Evolutionary conservation across 2,888 invertebrate genomes (phyloP), one percentile per base, ranked within the genome.

Genomic region (Lordiphosa fenestrarum): DNA sequence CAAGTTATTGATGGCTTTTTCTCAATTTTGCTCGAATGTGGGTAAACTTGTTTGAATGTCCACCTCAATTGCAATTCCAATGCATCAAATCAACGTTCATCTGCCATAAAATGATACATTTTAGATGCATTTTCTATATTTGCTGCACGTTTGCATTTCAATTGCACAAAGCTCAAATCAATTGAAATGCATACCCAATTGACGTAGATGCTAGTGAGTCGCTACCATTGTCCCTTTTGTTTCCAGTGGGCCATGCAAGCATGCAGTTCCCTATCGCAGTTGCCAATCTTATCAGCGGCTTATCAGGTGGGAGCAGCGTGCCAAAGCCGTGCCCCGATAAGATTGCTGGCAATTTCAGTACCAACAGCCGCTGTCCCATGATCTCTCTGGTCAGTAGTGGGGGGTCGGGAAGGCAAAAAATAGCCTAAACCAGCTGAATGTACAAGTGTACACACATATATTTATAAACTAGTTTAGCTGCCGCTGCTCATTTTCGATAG

Each of bases 261-360:
- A 30, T 13, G 15, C 12, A 30, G 41, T 13, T 10, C 2, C n/a
- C 19, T 48, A 15, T 44, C 21, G 7, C 7, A 19, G 38, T 35
- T 6, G 7, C 7, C 13, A 62, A 62, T 62, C 62, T 62, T 62
- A 62, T 62, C 53, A 44, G 25, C 2, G 10, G 39, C 62, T 62
- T 62, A 62, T 62, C 62, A 62, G 62, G n/a, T 49, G 48, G 49
- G 36, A 44, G 44, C 55, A 62, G 55, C 62, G 49, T 62, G 62
- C 49, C 53, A 60, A 46, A 33, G 33, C 41, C 37, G 52, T 60
- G 59, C 15, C 40, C 40, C 46, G 62, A 62, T 62, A 62, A 62
- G 62, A 54, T 48, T 40, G 9, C 19, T 23, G 10, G 25, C 1
- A 35, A 4, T 33, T 39, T 25, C 25, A 25, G 25, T 25, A 25